Percentiles rank a stretch among this genome's conserved stretches.
These are phyloP conservation scores for Dendrocincla fuliginosa DNA, from an alignment of 2,797 vertebrate genomes.

Conservation along the genomic window DNA sequence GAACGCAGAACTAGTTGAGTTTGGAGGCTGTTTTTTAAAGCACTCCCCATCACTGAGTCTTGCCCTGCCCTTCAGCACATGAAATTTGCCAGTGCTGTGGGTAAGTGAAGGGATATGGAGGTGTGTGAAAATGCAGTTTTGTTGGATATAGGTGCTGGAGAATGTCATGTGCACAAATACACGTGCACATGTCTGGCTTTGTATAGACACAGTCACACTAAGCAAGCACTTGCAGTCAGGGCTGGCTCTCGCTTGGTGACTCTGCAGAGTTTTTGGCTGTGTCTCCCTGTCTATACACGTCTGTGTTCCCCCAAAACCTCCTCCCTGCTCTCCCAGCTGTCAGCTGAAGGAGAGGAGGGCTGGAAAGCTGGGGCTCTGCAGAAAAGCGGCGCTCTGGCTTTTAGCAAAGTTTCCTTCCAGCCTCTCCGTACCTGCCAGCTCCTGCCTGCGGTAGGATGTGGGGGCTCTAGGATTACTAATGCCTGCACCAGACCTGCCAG, in stretches of 20 bases:
- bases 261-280: background rate
- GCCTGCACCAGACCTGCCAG: background rate
- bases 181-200: rapidly evolving
- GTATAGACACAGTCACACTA: background rate
- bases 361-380: background rate
- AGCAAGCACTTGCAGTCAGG: background rate
- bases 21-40: background rate
- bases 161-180: background rate
- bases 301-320: background rate
- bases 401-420: background rate
- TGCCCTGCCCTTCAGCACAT: background rate
- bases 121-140: background rate
- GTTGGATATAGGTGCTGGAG: background rate
- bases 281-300: background rate
- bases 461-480: conserved; percentile 49
- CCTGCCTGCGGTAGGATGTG: conserved; percentile 10
- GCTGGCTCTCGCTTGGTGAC: background rate
- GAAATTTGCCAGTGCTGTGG: background rate
- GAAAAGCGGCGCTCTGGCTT: background rate
- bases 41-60: background rate
- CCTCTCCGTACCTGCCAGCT: background rate
- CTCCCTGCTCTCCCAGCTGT: background rate
- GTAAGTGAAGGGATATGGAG: background rate
- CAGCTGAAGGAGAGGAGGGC: background rate
- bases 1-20: background rate